These are phyloP conservation scores for Lonchura striata DNA, from an alignment of 2,113 vertebrate genomes.

Conservation along the genomic window DNA sequence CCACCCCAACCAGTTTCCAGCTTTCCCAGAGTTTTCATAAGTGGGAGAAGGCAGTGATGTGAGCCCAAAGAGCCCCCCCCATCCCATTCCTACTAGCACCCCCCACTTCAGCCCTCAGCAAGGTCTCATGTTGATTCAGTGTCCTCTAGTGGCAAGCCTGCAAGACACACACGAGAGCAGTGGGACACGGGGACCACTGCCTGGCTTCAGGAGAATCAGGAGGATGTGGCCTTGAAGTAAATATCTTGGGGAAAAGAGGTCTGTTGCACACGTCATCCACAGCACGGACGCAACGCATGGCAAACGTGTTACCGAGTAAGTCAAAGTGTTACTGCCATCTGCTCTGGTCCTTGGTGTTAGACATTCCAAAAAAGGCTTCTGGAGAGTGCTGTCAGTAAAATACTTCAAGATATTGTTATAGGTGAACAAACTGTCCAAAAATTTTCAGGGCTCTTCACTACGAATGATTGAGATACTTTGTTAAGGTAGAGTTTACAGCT, in stretches of 20 bases:
- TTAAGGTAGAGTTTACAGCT: background rate
- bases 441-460: background rate
- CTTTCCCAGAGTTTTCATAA: background rate
- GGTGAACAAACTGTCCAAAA: background rate
- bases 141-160: conserved; percentile 67
- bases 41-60: background rate
- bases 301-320: background rate
- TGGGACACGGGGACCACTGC: background rate
- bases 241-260: background rate
- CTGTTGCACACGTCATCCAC: background rate
- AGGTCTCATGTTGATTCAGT: conserved; percentile 50
- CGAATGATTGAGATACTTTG: background rate
- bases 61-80: background rate
- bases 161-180: background rate
- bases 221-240: background rate
- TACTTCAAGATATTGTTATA: background rate
- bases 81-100: background rate
- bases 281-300: background rate
- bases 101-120: background rate
- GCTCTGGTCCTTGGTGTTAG: background rate
- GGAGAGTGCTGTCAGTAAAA: background rate
- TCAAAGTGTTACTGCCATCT: background rate
- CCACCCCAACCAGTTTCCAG: background rate
- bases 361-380: background rate
- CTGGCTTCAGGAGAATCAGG: background rate